Evolutionary conservation across 2,888 invertebrate species (phyloP), one percentile per base, ranked within the genome.

Genomic region (Dicycla oo): DNA sequence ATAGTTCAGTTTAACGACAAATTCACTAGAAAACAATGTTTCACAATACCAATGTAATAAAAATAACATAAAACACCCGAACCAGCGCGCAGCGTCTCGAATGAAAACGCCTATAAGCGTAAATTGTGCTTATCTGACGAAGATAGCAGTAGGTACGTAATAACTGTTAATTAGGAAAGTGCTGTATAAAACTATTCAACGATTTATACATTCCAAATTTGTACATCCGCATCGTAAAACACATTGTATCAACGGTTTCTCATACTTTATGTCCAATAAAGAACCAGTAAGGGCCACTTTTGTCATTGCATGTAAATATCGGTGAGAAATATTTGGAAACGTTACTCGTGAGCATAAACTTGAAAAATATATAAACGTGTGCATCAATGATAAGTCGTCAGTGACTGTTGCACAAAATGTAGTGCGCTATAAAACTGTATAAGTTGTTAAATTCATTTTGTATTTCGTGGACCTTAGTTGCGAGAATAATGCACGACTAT

Each of bases 211-310:
- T 73, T 72, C 71, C 53, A 75, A 81, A 86, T 75, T 75, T 77
- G 63, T 74, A 81, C 79, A 78, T 86, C 78, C 74, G 73, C 65
- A 49, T 86, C 67, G 62, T 83, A 81, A 81, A 84, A 61, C 13
- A 43, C 57, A 69, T 75, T 77, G 81, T 75, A 79, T 73, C 70
- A 72, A 73, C 71, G 51, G 58, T 61, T 69, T 73, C 72, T 69
- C 47, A 80, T 78, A 77, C 58, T 78, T 79, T 69, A 76, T 66
- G 70, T 65, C 72, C 60, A 63, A 79, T 82, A 74, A 69, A 73
- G 57, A 69, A 54, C n/a, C 58, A 57, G 65, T 53, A 67, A 73
- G 61, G 63, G 69, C 40, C 53, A 57, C 60, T 76, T 65, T 69
- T 58, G 60, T 72, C 78, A 76, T 61, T 79, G n/a, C n/a, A 56